Evolutionary conservation across 2,113 vertebrate genomes (phyloP).

Genomic region (Athene noctua): DNA sequence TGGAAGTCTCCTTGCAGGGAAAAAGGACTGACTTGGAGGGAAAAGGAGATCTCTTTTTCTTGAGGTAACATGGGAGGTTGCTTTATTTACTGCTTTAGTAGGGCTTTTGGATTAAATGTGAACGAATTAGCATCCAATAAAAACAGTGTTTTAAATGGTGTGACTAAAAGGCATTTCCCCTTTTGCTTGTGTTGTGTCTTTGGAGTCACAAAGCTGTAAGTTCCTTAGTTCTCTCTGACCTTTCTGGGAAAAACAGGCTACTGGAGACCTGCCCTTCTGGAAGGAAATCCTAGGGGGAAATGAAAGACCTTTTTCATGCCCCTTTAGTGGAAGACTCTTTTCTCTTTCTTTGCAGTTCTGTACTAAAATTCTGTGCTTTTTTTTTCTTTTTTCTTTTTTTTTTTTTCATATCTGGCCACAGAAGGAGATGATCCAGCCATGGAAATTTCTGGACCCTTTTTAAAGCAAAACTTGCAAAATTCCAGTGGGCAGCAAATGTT

Average conservation of each 20-base stretch:
- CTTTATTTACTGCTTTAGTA: neutral
- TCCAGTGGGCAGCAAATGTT: neutral
- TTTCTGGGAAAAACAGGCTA: constrained; percentile 23
- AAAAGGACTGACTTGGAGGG: neutral
- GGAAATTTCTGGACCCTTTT: neutral
- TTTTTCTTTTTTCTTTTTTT: neutral
- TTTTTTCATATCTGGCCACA: neutral
- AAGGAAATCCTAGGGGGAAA: constrained; percentile 25
- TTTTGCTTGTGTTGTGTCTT: constrained; percentile 5
- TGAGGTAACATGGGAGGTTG: neutral
- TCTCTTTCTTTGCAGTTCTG: neutral
- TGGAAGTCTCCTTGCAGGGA: neutral
- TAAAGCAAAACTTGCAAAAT: neutral
- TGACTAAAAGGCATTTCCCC: constrained; percentile 23
- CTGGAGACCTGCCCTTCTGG: neutral
- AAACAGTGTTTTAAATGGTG: constrained; percentile 8
- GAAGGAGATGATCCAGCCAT: neutral
- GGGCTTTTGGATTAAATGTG: neutral
- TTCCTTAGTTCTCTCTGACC: neutral
- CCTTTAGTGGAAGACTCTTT: neutral
- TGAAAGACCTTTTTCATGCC: neutral
- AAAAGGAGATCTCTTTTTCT: neutral
- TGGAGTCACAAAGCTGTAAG: neutral
- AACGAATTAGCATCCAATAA: neutral
- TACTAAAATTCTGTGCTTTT: neutral